phyloP scores from a whole-genome alignment of 2,888 invertebrate genomes.

The Deroplatys truncata region DNA sequence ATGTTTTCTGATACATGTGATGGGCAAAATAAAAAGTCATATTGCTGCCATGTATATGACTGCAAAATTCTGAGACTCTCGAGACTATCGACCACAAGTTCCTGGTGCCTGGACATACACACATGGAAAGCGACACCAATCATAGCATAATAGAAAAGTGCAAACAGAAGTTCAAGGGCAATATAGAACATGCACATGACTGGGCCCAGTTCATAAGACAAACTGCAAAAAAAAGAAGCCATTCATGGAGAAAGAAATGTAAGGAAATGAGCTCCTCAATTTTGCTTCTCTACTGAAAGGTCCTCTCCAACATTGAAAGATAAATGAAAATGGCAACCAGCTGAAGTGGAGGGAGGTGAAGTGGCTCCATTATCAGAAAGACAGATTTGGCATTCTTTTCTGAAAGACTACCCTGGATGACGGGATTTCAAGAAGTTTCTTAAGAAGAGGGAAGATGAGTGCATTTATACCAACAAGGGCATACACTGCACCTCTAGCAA shows the following conservation, averaged over 20 bases:
- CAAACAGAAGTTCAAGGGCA: constrained; percentile 9
- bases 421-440: too few species aligned
- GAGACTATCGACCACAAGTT: not conserved
- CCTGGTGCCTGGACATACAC: constrained; percentile 7
- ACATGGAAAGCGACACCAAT: not conserved
- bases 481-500: too few species aligned
- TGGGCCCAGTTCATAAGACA: constrained; percentile 13
- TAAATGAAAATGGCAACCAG: too few species aligned
- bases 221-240: constrained; percentile 2
- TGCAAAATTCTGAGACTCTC: not conserved
- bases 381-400: too few species aligned
- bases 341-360: too few species aligned
- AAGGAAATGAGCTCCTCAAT: not conserved
- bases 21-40: not conserved
- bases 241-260: constrained; percentile 15
- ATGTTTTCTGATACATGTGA: not conserved
- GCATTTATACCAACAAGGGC: too few species aligned
- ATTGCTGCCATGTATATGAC: not conserved
- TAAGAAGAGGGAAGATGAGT: too few species aligned
- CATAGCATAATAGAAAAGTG: constrained; percentile 1
- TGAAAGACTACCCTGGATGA: too few species aligned
- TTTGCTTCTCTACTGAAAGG: too few species aligned
- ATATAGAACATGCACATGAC: constrained; percentile 16
- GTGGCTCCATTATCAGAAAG: too few species aligned
- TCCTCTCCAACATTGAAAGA: too few species aligned